These are phyloP conservation scores for Apodemia hepburni DNA, from an alignment of 2,888 invertebrate genomes.

Conservation along the genomic window DNA sequence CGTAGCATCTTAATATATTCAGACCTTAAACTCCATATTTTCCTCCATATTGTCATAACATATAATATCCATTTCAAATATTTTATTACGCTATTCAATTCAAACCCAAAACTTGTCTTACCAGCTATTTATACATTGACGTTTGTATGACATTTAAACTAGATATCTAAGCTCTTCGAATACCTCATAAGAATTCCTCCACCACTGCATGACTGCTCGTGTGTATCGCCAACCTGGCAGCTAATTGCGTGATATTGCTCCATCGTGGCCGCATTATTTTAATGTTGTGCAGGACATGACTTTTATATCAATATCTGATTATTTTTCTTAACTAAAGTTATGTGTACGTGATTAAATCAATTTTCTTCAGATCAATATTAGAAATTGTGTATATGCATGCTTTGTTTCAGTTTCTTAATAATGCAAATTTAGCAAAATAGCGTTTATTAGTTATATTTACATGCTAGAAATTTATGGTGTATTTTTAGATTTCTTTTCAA, in stretches of 20 bases:
- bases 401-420: too few species aligned
- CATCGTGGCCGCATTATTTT: conserved; percentile 36
- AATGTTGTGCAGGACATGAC: conserved; percentile 7
- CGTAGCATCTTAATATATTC: too few species aligned
- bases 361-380: not conserved
- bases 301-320: conserved; percentile 3
- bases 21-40: too few species aligned
- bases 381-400: too few species aligned
- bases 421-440: too few species aligned
- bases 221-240: conserved; percentile 33
- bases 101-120: not conserved
- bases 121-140: not conserved
- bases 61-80: too few species aligned
- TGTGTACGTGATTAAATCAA: not conserved
- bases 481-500: too few species aligned
- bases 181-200: conserved; percentile 34
- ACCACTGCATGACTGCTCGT: conserved; percentile 36
- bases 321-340: not conserved
- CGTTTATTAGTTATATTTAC: too few species aligned
- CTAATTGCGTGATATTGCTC: conserved; percentile 38
- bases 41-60: too few species aligned
- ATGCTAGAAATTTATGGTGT: too few species aligned
- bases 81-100: not conserved
- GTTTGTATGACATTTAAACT: not conserved
- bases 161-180: conserved; percentile 26